phyloP scores from a whole-genome alignment of 1,140 invertebrate species.

The Sminthurides bifidus region DNA sequence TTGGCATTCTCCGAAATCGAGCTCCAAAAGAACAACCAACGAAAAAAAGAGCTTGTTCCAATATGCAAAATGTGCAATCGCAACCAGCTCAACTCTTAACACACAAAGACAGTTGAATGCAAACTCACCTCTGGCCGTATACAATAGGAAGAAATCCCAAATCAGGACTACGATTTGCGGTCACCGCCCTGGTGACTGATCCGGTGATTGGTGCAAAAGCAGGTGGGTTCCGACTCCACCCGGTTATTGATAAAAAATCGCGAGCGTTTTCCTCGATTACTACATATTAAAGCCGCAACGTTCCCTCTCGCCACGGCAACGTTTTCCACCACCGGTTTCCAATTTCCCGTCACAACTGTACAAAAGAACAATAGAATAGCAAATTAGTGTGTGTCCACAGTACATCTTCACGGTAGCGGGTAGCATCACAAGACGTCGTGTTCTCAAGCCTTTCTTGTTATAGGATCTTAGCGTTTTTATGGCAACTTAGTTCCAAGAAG shows the following conservation, averaged over 20 bases:
- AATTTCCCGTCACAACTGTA: constrained; percentile 10
- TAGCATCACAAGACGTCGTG: too few species aligned
- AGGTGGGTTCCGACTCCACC: constrained; percentile 6
- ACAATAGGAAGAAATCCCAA: constrained; percentile 2
- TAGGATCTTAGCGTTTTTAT: too few species aligned
- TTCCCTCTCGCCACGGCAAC: constrained; percentile 2
- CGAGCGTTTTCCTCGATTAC: constrained; percentile 6
- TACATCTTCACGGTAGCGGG: too few species aligned
- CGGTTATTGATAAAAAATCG: constrained; percentile 4
- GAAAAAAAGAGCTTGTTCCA: too few species aligned
- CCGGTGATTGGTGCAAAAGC: constrained; percentile 3
- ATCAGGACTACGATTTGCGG: neutral
- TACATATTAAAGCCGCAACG: constrained; percentile 4
- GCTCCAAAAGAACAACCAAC: too few species aligned
- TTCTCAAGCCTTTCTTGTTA: too few species aligned
- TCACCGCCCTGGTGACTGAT: neutral
- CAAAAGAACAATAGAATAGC: constrained; percentile 6
- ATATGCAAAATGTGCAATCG: neutral
- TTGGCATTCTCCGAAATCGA: too few species aligned
- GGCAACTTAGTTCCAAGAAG: too few species aligned
- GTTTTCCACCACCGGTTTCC: constrained; percentile 6
- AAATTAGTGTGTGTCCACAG: too few species aligned
- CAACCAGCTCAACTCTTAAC: neutral
- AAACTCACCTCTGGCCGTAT: neutral
- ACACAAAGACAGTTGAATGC: neutral